A percentile compares a stretch with the other conserved stretches of the same genome.
phyloP scores from a whole-genome alignment of 1,140 invertebrate species.

The Nephila pilipes region DNA sequence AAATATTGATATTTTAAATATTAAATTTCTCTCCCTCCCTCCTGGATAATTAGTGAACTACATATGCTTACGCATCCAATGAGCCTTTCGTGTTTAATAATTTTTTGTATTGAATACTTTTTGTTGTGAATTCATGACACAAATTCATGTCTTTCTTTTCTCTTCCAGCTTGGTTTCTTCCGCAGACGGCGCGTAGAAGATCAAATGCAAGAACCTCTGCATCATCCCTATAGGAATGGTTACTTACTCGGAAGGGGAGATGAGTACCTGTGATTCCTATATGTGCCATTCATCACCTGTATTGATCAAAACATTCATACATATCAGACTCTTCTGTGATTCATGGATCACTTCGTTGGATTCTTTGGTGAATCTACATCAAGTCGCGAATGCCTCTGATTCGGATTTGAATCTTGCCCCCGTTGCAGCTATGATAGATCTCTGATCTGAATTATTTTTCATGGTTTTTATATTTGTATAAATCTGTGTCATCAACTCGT shows the following conservation, averaged over 20 bases:
- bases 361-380: not conserved
- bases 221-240: conserved; percentile 78
- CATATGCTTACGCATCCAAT: too few species aligned
- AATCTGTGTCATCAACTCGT: too few species aligned
- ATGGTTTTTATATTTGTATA: too few species aligned
- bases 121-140: not conserved
- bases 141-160: not conserved
- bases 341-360: not conserved
- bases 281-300: not conserved
- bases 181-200: conserved; percentile 85
- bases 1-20: too few species aligned
- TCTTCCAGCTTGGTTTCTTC: conserved; percentile 92
- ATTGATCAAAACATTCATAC: not conserved
- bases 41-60: too few species aligned
- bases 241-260: conserved; percentile 66
- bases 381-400: not conserved
- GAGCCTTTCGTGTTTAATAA: not conserved
- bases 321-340: not conserved
- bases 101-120: not conserved
- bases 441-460: too few species aligned
- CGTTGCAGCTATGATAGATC: not conserved
- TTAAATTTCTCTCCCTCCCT: too few species aligned
- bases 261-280: conserved; percentile 37
- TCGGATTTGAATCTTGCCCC: not conserved
- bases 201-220: conserved; percentile 90